phyloP scores from a whole-genome alignment of 2,113 vertebrate genomes.

The Sterna hirundo region DNA sequence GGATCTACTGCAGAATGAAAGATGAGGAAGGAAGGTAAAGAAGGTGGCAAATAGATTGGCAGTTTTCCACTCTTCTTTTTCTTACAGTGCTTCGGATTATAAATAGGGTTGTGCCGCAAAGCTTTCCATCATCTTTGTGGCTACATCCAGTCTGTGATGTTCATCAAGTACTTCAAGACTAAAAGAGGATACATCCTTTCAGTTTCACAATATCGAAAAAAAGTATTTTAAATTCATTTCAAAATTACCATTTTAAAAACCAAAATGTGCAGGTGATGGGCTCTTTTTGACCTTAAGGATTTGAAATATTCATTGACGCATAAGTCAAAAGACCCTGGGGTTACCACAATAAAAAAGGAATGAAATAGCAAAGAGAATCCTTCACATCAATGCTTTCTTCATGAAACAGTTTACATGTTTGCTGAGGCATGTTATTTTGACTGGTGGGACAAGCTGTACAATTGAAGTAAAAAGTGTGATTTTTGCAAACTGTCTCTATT shows the following conservation, averaged over 20 bases:
- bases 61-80: neutral
- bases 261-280: neutral
- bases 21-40: neutral
- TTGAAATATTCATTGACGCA: neutral
- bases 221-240: neutral
- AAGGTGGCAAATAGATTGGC: neutral
- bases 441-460: neutral
- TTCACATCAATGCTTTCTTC: neutral
- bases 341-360: neutral
- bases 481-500: neutral
- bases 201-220: neutral
- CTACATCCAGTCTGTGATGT: neutral
- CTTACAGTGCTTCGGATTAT: neutral
- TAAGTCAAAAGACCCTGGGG: neutral
- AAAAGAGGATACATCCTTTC: neutral
- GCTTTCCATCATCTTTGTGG: neutral
- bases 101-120: neutral
- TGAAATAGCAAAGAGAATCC: neutral
- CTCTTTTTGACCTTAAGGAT: neutral
- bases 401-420: neutral
- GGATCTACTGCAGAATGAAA: neutral
- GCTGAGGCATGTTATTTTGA: neutral
- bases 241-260: neutral
- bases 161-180: neutral
- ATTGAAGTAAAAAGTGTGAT: neutral